These are phyloP conservation scores for Philopotamus ludificatus DNA, from an alignment of 1,140 invertebrate genomes.

Conservation along the genomic window DNA sequence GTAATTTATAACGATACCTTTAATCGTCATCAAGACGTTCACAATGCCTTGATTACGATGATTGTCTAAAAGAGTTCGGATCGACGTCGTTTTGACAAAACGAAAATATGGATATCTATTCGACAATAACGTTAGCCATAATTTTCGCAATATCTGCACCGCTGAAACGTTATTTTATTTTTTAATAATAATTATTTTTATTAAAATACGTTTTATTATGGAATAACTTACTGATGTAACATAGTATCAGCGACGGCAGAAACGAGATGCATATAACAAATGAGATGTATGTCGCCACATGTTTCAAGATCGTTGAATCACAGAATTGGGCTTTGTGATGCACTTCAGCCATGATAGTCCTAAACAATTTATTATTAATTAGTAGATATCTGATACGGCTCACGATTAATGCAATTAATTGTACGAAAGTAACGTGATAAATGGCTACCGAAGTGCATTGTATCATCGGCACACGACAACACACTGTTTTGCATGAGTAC, in stretches of 20 bases:
- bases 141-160: conserved; percentile 49
- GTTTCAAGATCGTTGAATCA: neutral
- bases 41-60: conserved; percentile 69
- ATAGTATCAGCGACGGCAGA: neutral
- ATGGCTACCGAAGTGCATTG: too few species aligned
- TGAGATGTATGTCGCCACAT: neutral
- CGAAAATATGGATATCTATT: conserved; percentile 60
- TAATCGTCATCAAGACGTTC: conserved; percentile 63
- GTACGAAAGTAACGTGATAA: too few species aligned
- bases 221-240: conserved; percentile 14
- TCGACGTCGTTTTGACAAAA: conserved; percentile 63
- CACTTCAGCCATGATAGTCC: neutral
- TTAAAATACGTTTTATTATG: neutral
- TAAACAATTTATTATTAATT: neutral
- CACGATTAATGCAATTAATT: neutral
- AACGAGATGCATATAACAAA: neutral
- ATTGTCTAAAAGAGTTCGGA: conserved; percentile 66
- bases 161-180: conserved; percentile 41
- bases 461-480: too few species aligned
- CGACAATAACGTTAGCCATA: conserved; percentile 55
- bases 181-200: neutral
- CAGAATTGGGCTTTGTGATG: neutral
- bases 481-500: too few species aligned
- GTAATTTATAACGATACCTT: conserved; percentile 51
- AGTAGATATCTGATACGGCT: neutral